phyloP scores from a whole-genome alignment of 2,888 invertebrate species.

The Orthonychiurus folsomi region DNA sequence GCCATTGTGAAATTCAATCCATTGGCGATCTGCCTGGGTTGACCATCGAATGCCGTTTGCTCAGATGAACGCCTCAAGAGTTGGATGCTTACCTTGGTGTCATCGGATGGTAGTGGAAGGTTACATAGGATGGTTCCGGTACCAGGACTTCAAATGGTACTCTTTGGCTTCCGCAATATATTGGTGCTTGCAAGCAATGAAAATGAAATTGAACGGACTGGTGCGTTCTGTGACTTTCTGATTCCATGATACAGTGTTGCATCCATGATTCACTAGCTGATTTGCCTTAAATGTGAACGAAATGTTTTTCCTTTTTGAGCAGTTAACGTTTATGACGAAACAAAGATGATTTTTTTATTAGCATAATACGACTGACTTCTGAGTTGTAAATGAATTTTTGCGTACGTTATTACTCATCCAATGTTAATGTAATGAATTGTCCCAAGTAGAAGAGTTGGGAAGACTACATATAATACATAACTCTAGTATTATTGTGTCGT shows the following conservation, averaged over 20 bases:
- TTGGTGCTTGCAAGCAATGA: background rate
- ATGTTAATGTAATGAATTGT: background rate
- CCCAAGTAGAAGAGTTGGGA: background rate
- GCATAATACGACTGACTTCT: slow-evolving; percentile 24
- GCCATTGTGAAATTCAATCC: no score
- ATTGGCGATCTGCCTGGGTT: background rate
- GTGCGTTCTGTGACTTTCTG: slow-evolving; percentile 27
- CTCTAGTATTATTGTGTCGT: background rate
- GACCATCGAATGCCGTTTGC: slow-evolving; percentile 15
- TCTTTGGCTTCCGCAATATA: background rate
- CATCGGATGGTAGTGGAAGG: slow-evolving; percentile 9
- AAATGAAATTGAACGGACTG: background rate
- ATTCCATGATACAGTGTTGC: slow-evolving; percentile 25
- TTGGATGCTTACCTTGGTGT: background rate
- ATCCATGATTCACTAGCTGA: slow-evolving; percentile 31
- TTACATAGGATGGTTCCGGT: slow-evolving; percentile 8
- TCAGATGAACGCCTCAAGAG: slow-evolving; percentile 3
- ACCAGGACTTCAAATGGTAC: no score
- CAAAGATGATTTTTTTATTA: slow-evolving; percentile 28
- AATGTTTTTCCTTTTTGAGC: slow-evolving; percentile 28
- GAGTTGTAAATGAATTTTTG: slow-evolving; percentile 21
- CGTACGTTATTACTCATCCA: background rate
- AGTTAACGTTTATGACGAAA: slow-evolving; percentile 28
- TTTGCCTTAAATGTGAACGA: slow-evolving; percentile 34
- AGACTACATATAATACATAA: background rate